Conservation (phyloP, 2,888 invertebrate genomes). For the Mesochorus sp. region DNA sequence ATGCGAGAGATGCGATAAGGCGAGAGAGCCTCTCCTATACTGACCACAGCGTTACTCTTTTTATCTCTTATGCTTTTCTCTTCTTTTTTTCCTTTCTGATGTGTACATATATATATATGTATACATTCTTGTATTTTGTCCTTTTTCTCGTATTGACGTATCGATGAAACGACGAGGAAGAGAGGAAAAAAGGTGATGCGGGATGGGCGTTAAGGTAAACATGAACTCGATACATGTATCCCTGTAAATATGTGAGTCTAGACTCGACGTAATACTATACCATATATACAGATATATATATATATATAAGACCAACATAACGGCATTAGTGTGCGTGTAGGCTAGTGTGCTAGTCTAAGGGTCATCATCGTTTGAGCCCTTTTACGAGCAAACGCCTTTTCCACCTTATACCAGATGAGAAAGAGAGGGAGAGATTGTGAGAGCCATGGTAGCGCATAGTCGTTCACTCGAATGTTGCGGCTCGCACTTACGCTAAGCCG, state of each 20-base stretch:
- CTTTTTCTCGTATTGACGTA: constrained; percentile 16
- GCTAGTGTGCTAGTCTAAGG: constrained; percentile 59
- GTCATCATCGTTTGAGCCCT: constrained; percentile 70
- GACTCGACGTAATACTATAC: constrained; percentile 44
- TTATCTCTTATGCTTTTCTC: constrained; percentile 11
- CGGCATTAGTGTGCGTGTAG: constrained; percentile 6
- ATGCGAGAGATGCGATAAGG: constrained; percentile 69
- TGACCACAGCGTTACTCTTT: constrained; percentile 37
- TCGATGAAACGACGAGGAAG: constrained; percentile 37
- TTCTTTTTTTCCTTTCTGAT: constrained; percentile 5
- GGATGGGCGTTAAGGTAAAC: constrained; percentile 47
- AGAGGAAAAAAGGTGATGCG: constrained; percentile 18
- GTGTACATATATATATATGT: not conserved
- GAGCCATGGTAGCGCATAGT: not conserved
- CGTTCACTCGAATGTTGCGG: constrained; percentile 53
- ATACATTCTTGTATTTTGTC: not conserved
- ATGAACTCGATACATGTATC: constrained; percentile 36
- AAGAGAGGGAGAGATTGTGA: constrained; percentile 16
- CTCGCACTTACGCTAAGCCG: constrained; percentile 67
- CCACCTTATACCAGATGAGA: constrained; percentile 65
- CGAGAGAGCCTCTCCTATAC: constrained; percentile 66
- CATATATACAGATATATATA: not conserved
- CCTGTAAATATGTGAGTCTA: constrained; percentile 52
- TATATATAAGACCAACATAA: not conserved
- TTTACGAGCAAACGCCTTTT: constrained; percentile 71